A percentile compares a stretch with the other conserved stretches of the same genome.
phyloP scores from a whole-genome alignment of 2,888 invertebrate species.

The Helobdella robusta region DNA sequence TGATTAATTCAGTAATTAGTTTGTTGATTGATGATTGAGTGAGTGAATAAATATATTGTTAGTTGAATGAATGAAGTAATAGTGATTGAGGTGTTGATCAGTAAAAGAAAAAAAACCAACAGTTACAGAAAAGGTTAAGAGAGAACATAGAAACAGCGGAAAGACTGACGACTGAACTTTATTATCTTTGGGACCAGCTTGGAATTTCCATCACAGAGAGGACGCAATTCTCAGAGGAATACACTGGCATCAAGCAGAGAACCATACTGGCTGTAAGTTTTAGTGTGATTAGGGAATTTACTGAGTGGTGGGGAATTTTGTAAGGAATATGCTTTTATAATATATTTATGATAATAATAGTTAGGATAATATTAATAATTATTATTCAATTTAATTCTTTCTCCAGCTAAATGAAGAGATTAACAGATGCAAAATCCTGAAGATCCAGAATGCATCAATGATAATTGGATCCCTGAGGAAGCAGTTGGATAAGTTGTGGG shows the following conservation, averaged over 20 bases:
- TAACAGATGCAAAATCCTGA: constrained; percentile 20
- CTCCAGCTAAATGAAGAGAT: constrained; percentile 15
- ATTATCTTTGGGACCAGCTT: constrained; percentile 15
- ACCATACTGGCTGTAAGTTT: constrained; percentile 22
- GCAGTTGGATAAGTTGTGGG: constrained; percentile 15
- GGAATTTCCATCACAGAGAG: constrained; percentile 9
- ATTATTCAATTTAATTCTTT: background rate
- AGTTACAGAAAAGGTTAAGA: constrained; percentile 6
- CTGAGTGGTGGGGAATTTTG: background rate
- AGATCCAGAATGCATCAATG: constrained; percentile 14
- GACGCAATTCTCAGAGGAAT: background rate
- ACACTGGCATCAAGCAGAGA: constrained; percentile 14
- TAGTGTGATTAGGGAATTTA: background rate
- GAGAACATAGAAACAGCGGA: background rate
- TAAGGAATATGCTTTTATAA: too few relatives aligned
- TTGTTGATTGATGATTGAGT: too few relatives aligned
- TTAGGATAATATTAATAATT: background rate
- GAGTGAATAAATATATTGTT: too few relatives aligned
- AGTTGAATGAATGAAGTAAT: too few relatives aligned
- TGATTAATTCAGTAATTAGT: too few relatives aligned
- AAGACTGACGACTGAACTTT: constrained; percentile 1
- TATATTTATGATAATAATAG: too few relatives aligned
- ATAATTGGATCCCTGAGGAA: background rate
- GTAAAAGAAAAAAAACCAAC: too few relatives aligned
- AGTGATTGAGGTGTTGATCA: too few relatives aligned